Conservation (phyloP, 37 sponge, comb jelly and placozoan species). For the Ianthella basta region DNA sequence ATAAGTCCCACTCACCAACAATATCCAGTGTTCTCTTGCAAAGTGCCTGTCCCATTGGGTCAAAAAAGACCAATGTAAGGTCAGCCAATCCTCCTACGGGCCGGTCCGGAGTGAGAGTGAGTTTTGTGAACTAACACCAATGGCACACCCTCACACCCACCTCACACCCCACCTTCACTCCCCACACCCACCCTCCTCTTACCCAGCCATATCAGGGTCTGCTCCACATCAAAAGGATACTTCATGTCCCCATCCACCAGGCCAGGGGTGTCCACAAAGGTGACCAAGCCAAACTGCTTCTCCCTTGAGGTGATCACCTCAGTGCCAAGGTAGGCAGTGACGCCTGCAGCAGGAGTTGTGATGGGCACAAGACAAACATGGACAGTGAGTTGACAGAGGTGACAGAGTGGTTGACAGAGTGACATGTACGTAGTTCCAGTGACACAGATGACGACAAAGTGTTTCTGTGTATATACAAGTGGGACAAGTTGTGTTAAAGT, state of each 20-base stretch:
- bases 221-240: constrained; percentile 81
- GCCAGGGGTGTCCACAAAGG: constrained; percentile 82
- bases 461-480: not conserved
- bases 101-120: not conserved
- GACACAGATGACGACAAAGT: not conserved
- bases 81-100: constrained; percentile 55
- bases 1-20: constrained; percentile 56
- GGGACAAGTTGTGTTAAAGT: not conserved
- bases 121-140: not conserved
- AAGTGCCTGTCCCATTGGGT: constrained; percentile 83
- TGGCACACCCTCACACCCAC: not conserved
- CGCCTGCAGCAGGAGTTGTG: constrained; percentile 32
- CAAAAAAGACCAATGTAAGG: constrained; percentile 81
- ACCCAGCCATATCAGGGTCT: constrained; percentile 69
- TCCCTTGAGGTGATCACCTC: constrained; percentile 78
- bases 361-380: too few species aligned
- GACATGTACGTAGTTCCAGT: too few species aligned
- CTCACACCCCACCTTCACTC: not conserved
- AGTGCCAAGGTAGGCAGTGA: constrained; percentile 70
- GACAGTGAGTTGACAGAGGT: too few species aligned
- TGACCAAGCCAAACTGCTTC: constrained; percentile 78
- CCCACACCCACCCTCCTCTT: not conserved
- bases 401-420: not conserved
- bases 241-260: constrained; percentile 86
- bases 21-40: constrained; percentile 83